Conservation (phyloP, 1,140 invertebrate species). For the Panulirus ornatus region DNA sequence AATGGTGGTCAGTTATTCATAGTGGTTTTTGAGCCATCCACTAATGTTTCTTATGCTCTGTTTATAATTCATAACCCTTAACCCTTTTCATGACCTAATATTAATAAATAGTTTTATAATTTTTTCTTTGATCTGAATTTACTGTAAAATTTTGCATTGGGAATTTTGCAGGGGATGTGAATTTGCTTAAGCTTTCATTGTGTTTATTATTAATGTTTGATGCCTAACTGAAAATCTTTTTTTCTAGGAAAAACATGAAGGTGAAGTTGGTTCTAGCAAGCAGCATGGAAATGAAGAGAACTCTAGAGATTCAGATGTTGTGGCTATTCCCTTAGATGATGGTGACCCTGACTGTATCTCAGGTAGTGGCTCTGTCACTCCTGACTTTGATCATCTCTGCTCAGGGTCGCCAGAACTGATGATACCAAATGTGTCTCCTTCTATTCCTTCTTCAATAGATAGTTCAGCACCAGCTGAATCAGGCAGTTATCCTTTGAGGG, state of each 20-base stretch:
- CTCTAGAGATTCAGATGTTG: not conserved
- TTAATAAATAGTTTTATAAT: no score
- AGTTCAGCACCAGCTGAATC: not conserved
- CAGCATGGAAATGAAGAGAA: slow-evolving; percentile 1
- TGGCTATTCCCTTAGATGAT: not conserved
- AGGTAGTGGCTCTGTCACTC: slow-evolving; percentile 8
- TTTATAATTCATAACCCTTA: no score
- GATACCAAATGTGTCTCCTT: not conserved
- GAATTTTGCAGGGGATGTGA: no score
- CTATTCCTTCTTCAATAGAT: not conserved
- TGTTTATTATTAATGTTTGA: no score
- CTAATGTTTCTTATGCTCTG: no score
- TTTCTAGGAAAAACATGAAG: not conserved
- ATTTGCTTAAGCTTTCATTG: no score
- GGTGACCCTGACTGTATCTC: not conserved
- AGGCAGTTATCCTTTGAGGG: not conserved
- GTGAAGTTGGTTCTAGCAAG: not conserved
- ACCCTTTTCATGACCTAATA: no score
- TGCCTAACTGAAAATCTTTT: not conserved
- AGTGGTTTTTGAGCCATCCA: no score
- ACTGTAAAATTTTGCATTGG: no score
- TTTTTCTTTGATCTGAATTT: no score
- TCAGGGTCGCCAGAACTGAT: not conserved
- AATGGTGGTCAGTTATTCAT: no score
- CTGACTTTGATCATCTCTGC: not conserved